A percentile compares a stretch with the other conserved stretches of the same genome.
phyloP scores from a whole-genome alignment of 2,113 vertebrate species.

The Nanorana parkeri region DNA sequence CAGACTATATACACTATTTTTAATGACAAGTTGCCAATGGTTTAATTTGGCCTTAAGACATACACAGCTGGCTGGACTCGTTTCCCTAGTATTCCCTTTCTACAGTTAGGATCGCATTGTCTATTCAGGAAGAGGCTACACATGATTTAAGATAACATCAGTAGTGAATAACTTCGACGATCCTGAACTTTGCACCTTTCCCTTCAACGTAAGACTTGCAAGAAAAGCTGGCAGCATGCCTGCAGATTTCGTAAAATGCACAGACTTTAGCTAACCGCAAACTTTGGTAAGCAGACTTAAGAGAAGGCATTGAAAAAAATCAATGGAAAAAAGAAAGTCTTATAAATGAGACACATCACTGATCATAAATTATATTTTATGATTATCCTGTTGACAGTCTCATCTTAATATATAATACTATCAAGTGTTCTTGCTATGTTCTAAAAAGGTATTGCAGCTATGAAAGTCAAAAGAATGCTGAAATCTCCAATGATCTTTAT shows the following conservation, averaged over 20 bases:
- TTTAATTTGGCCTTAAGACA: constrained; percentile 54
- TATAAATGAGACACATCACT: background rate
- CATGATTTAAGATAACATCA: constrained; percentile 53
- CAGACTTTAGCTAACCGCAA: constrained; percentile 8
- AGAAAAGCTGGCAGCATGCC: background rate
- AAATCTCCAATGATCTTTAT: background rate
- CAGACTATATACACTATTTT: constrained; percentile 39
- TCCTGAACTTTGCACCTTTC: constrained; percentile 53
- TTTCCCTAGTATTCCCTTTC: constrained; percentile 37
- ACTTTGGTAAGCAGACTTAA: background rate
- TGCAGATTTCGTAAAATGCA: background rate
- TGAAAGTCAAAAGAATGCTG: background rate
- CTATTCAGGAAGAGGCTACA: constrained; percentile 27
- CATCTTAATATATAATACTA: background rate
- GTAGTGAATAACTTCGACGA: constrained; percentile 31
- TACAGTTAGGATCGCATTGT: constrained; percentile 48
- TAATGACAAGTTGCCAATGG: constrained; percentile 52
- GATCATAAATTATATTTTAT: constrained; percentile 6
- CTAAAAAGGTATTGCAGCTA: background rate
- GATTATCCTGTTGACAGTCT: background rate
- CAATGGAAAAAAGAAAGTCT: constrained; percentile 4
- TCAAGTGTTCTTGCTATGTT: background rate
- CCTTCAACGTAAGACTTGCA: background rate
- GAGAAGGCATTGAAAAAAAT: background rate
- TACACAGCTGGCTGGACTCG: constrained; percentile 50